Evolutionary conservation across 2,797 vertebrate species (phyloP).

Genomic region (Brachymystax lenok): DNA sequence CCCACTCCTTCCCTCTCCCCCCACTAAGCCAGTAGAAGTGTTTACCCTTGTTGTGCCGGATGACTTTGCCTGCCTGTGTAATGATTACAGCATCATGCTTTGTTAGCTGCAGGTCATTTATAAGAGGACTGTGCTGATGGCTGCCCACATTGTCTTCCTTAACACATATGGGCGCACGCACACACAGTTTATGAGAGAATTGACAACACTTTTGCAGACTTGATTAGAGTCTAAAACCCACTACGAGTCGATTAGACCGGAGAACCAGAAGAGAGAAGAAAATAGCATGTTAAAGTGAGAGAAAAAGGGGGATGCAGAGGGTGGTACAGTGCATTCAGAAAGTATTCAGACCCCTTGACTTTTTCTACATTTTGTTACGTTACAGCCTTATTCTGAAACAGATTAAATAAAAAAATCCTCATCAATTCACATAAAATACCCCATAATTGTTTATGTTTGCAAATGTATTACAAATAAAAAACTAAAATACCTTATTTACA

Average conservation of each 20-base stretch:
- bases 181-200: not conserved
- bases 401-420: no score
- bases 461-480: no score
- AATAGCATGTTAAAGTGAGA: no score
- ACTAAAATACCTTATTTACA: no score
- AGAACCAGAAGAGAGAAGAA: conserved; percentile 5
- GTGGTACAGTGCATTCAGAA: conserved; percentile 65
- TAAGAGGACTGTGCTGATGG: conserved; percentile 73
- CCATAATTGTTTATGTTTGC: no score
- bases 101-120: conserved; percentile 77
- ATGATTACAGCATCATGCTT: conserved; percentile 74
- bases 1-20: conserved; percentile 18
- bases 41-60: conserved; percentile 51
- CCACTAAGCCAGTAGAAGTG: conserved; percentile 35
- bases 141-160: conserved; percentile 58
- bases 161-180: not conserved
- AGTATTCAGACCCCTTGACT: no score
- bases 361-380: no score
- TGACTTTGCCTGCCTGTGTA: conserved; percentile 76
- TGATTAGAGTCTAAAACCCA: not conserved
- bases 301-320: no score
- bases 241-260: not conserved
- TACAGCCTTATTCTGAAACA: no score
- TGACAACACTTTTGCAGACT: no score
- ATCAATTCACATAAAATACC: no score